Conservation (phyloP, 2,797 vertebrate genomes). For the Pterois miles region DNA sequence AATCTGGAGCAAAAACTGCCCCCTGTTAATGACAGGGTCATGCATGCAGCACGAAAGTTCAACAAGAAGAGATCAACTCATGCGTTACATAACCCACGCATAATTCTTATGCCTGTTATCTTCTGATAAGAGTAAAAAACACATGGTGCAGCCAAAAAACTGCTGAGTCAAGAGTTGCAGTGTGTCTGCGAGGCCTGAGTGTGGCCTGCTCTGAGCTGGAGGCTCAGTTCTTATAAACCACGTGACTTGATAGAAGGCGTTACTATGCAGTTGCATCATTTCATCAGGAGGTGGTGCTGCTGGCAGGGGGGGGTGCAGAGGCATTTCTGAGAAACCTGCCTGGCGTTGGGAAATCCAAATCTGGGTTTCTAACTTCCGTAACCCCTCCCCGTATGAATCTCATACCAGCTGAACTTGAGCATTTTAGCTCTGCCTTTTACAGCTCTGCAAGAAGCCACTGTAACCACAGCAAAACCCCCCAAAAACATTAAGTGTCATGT, state of each 20-base stretch:
- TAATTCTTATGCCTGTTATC: neutral
- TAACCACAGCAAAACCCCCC: too few relatives aligned
- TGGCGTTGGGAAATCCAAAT: conserved; percentile 26
- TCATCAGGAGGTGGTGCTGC: conserved; percentile 19
- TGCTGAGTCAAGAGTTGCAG: conserved; percentile 18
- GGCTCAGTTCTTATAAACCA: conserved; percentile 62
- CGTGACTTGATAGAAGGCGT: conserved; percentile 54
- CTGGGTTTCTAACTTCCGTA: neutral
- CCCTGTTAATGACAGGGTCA: neutral
- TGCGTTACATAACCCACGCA: neutral
- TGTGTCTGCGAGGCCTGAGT: neutral
- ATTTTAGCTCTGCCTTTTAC: neutral
- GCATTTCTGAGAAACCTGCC: conserved; percentile 48
- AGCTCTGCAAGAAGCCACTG: neutral
- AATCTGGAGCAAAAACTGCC: neutral
- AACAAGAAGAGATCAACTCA: neutral
- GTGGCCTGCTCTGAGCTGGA: neutral
- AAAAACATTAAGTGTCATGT: neutral
- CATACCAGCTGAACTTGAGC: neutral
- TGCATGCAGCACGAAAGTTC: neutral
- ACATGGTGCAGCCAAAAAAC: neutral
- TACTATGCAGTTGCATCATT: neutral
- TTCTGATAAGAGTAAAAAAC: conserved; percentile 17
- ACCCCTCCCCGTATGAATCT: neutral
- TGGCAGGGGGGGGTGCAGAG: rapidly evolving